Percentiles rank a stretch among this genome's conserved stretches.
These are phyloP conservation scores for Sesamia nonagrioides DNA, from an alignment of 1,140 invertebrate species.

Conservation along the genomic window DNA sequence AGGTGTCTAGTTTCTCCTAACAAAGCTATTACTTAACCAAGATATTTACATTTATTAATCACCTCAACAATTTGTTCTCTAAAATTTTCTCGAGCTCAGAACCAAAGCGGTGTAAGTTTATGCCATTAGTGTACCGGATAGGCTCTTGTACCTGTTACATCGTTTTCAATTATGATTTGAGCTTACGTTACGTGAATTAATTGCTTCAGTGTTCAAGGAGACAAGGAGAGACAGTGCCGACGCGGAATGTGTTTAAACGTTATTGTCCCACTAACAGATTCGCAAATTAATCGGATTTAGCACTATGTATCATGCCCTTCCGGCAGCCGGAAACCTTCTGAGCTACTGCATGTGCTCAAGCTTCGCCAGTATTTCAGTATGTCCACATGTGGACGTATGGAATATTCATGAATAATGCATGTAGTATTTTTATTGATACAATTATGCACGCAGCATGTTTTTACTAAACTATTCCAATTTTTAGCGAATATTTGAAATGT, in stretches of 20 bases:
- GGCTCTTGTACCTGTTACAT: conserved; percentile 33
- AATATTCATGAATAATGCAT: conserved; percentile 8
- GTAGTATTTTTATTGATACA: neutral
- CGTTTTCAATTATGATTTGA: conserved; percentile 51
- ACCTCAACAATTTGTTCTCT: conserved; percentile 22
- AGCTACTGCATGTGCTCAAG: conserved; percentile 27
- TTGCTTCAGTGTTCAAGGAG: conserved; percentile 49
- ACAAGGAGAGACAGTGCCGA: conserved; percentile 51
- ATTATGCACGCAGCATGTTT: neutral
- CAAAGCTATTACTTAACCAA: neutral
- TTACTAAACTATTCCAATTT: neutral
- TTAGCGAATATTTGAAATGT: conserved; percentile 13
- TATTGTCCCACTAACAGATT: conserved; percentile 69
- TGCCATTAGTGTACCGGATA: conserved; percentile 24
- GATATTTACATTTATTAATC: conserved; percentile 34
- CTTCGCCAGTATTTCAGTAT: neutral
- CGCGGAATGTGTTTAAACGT: conserved; percentile 69
- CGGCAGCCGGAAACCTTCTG: conserved; percentile 56
- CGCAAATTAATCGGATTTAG: conserved; percentile 74
- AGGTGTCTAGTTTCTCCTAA: neutral
- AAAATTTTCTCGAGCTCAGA: conserved; percentile 3
- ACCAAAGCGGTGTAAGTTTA: conserved; percentile 28
- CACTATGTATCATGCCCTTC: conserved; percentile 66
- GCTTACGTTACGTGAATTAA: conserved; percentile 52
- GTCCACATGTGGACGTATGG: too few relatives aligned